These are phyloP conservation scores for Propithecus perrieri DNA, from an alignment of 2,797 vertebrate species.

Conservation along the genomic window DNA sequence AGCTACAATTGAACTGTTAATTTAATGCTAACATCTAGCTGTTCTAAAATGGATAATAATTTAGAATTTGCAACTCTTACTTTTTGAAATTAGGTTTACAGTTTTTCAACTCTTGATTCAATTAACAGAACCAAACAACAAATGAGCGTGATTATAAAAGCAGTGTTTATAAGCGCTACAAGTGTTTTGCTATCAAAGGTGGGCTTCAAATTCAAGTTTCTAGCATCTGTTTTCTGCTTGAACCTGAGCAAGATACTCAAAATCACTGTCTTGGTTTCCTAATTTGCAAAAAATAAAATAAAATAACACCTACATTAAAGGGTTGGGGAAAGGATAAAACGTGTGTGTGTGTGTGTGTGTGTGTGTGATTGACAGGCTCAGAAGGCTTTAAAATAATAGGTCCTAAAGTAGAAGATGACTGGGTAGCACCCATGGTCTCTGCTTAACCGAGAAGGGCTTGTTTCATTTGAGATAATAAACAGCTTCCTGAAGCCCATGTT, in stretches of 20 bases:
- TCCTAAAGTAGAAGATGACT: not conserved
- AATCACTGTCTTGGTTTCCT: not conserved
- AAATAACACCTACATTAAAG: not conserved
- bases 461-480: not conserved
- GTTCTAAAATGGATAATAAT: not conserved
- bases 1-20: not conserved
- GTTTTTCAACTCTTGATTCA: not conserved
- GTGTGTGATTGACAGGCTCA: not conserved
- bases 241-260: not conserved
- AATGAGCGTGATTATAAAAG: not conserved
- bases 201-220: not conserved
- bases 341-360: not conserved
- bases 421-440: not conserved
- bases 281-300: not conserved
- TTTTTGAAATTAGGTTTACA: not conserved
- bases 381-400: not conserved
- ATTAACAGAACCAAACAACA: not conserved
- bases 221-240: not conserved
- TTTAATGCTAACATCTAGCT: not conserved
- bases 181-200: not conserved
- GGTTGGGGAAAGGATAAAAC: not conserved
- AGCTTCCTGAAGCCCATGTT: not conserved
- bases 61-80: not conserved
- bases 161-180: not conserved
- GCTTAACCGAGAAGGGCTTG: not conserved